Conservation (phyloP, 2,113 vertebrate genomes). For the Indicator maculatus region DNA sequence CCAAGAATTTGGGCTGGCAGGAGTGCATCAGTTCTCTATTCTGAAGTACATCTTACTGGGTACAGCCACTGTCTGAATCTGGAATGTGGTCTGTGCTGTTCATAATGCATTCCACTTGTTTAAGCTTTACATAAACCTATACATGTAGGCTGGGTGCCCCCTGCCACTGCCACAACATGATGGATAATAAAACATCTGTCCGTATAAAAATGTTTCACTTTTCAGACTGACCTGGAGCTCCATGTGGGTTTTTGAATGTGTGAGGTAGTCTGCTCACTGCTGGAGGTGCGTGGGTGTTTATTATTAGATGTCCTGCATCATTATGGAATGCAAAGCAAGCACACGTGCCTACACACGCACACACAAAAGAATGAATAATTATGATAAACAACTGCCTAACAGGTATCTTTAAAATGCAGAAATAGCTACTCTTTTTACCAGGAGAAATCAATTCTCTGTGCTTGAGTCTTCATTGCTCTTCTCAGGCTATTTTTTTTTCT, state of each 20-base stretch:
- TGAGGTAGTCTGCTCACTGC: conserved; percentile 32
- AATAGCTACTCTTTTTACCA: background rate
- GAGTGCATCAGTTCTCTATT: background rate
- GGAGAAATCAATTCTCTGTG: conserved; percentile 34
- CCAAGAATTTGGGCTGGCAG: background rate
- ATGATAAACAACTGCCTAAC: conserved; percentile 17
- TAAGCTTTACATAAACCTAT: background rate
- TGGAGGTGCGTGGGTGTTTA: background rate
- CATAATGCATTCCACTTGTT: background rate
- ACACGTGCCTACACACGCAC: fast-evolving
- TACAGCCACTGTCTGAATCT: background rate
- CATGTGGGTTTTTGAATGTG: background rate
- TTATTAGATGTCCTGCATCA: conserved; percentile 20
- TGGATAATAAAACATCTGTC: conserved; percentile 48
- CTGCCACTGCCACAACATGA: too few relatives aligned
- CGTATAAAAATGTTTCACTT: conserved; percentile 22
- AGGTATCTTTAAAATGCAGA: conserved; percentile 23
- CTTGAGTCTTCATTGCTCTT: background rate
- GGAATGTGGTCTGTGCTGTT: background rate
- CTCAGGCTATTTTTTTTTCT: background rate
- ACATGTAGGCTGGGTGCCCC: too few relatives aligned
- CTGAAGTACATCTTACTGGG: background rate
- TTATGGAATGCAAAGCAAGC: background rate
- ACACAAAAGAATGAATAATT: background rate
- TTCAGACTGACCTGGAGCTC: conserved; percentile 37